phyloP scores from a whole-genome alignment of 2,797 vertebrate species.

The Manis crassicaudata region DNA sequence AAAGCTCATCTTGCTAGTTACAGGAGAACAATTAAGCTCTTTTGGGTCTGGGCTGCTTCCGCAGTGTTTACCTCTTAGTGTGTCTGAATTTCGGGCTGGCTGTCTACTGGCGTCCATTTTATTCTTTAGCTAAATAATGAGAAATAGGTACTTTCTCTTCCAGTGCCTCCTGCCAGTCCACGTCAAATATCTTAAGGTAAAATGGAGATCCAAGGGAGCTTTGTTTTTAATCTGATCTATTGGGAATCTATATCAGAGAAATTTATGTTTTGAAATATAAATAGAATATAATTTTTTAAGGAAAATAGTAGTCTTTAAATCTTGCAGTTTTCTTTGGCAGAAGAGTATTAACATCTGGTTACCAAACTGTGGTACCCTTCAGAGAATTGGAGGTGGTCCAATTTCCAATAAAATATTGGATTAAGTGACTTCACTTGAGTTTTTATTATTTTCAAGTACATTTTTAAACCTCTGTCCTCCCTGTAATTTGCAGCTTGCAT shows the following conservation, averaged over 20 bases:
- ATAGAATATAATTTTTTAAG: slow-evolving; percentile 50
- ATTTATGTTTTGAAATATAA: slow-evolving; percentile 66
- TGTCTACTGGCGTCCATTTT: neutral
- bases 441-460: slow-evolving; percentile 79
- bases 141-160: slow-evolving; percentile 13
- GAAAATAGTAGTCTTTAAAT: slow-evolving; percentile 66
- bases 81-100: neutral
- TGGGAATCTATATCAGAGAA: slow-evolving; percentile 26
- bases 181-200: neutral
- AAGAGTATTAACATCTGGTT: slow-evolving; percentile 77
- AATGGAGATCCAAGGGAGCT: neutral
- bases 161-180: neutral
- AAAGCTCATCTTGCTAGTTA: slow-evolving; percentile 46
- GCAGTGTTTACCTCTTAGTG: neutral
- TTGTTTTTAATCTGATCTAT: slow-evolving; percentile 53
- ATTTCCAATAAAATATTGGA: slow-evolving; percentile 77
- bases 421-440: slow-evolving; percentile 79
- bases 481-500: slow-evolving; percentile 76
- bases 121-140: slow-evolving; percentile 5
- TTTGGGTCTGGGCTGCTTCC: neutral
- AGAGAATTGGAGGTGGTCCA: slow-evolving; percentile 74
- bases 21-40: slow-evolving; percentile 52
- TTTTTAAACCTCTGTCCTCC: slow-evolving; percentile 69
- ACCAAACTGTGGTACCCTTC: slow-evolving; percentile 77
- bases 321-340: slow-evolving; percentile 75